Evolutionary conservation across 1,140 invertebrate genomes (phyloP), one percentile per base, ranked within the genome.

Genomic region (Hypsibius dujardini): DNA sequence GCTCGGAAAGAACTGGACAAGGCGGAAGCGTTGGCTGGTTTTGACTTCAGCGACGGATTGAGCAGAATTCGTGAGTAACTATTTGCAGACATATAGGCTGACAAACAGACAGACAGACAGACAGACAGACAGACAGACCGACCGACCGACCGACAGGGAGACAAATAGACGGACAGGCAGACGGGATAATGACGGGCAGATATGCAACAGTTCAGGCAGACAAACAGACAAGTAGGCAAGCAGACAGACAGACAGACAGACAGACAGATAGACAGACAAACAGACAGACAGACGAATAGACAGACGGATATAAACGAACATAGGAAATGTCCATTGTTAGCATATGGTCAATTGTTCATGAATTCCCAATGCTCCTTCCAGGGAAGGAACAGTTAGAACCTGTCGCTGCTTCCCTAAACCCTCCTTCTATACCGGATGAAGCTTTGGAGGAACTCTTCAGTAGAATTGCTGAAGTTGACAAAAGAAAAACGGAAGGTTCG

Each of bases 391-490:
- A 28, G 28, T 28, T 12, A 56, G 50, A 56, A 7, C 50, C 50
- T 56, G 50, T 56, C 50, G n/a, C 7, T n/a, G 50, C 50, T n/a
- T 12, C 50, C 62, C 62, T 12, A 28, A 28, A 28, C 28, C 28
- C 28, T 67, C 12, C 42, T 12, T 7, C 7, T 7, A 7, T 67
- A 12, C 50, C 42, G 42, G 42, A 28, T 67, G 62, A 67, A 15
- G 62, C 62, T 45, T 15, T 67, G 3, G 12, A 67, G 42, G 62
- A 67, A 42, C 62, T 67, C 45, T 12, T 67, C 3, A 12, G 42
- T 12, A 67, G 45, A 42, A 67, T 67, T 45, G 62, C 62, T 15
- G 62, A 12, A 67, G 62, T 67, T 12, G 62, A 67, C 45, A 28
- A 28, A 28, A 28, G 28, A 28, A 28, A 28, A 28, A 28, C 28